Evolutionary conservation across 2,888 invertebrate species (phyloP).

Genomic region (Sepioteuthis lessoniana): DNA sequence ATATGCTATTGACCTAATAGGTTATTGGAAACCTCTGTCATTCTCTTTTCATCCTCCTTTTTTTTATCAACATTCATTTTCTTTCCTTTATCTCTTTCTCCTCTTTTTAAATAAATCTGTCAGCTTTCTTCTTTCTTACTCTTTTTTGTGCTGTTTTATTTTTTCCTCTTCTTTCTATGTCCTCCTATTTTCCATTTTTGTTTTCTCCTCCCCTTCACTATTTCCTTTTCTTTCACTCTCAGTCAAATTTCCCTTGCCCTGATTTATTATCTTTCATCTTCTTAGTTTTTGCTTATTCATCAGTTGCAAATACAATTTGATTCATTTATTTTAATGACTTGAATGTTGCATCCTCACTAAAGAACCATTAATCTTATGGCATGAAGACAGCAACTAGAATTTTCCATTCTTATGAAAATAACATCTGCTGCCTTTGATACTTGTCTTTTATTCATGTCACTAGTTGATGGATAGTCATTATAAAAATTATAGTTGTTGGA

Average conservation of each 20-base stretch:
- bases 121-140: neutral
- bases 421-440: neutral
- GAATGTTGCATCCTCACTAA: neutral
- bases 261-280: neutral
- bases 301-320: neutral
- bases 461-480: neutral
- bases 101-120: neutral
- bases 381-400: neutral
- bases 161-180: neutral
- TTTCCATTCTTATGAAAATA: neutral
- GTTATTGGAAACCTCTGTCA: too few relatives aligned
- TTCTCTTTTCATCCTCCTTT: too few relatives aligned
- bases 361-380: neutral
- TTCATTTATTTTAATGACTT: neutral
- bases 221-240: neutral
- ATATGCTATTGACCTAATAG: too few relatives aligned
- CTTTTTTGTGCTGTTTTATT: neutral
- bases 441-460: neutral
- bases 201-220: neutral
- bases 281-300: neutral
- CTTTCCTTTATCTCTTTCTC: neutral
- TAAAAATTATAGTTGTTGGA: neutral
- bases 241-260: neutral
- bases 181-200: neutral
- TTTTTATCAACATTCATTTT: neutral